Evolutionary conservation across 2,113 vertebrate genomes (phyloP).

Genomic region (Lucifuga dentata): DNA sequence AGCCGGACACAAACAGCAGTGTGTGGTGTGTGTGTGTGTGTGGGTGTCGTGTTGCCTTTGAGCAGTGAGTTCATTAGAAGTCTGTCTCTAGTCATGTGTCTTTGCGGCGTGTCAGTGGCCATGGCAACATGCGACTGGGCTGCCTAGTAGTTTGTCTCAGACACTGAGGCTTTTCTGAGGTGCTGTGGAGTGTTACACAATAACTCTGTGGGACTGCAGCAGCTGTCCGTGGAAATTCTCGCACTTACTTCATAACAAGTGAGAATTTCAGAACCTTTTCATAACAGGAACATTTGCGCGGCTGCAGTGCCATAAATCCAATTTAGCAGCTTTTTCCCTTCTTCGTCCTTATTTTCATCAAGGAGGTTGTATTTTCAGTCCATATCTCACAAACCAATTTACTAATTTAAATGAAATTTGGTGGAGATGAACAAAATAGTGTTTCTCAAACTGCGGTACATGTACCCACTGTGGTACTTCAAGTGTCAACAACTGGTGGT

Average conservation of each 20-base stretch:
- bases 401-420: too few relatives aligned
- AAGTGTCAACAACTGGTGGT: too few relatives aligned
- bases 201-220: slow-evolving; percentile 19
- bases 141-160: slow-evolving; percentile 23
- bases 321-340: not conserved
- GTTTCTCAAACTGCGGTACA: too few relatives aligned
- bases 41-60: slow-evolving; percentile 31
- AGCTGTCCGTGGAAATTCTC: slow-evolving; percentile 8
- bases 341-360: not conserved
- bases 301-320: not conserved
- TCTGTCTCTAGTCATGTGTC: slow-evolving; percentile 52
- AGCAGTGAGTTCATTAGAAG: slow-evolving; percentile 61
- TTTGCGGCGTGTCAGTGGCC: slow-evolving; percentile 53
- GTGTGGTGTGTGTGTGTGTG: slow-evolving; percentile 22
- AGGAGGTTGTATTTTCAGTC: too few relatives aligned
- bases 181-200: slow-evolving; percentile 49
- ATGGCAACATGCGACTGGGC: slow-evolving; percentile 56
- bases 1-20: slow-evolving; percentile 20
- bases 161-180: slow-evolving; percentile 52
- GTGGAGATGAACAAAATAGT: too few relatives aligned
- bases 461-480: too few relatives aligned
- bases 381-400: too few relatives aligned
- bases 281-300: slow-evolving; percentile 9
- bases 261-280: slow-evolving; percentile 38
- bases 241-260: slow-evolving; percentile 33